phyloP scores from a whole-genome alignment of 2,113 vertebrate genomes.

The Vulpes ferrilata region DNA sequence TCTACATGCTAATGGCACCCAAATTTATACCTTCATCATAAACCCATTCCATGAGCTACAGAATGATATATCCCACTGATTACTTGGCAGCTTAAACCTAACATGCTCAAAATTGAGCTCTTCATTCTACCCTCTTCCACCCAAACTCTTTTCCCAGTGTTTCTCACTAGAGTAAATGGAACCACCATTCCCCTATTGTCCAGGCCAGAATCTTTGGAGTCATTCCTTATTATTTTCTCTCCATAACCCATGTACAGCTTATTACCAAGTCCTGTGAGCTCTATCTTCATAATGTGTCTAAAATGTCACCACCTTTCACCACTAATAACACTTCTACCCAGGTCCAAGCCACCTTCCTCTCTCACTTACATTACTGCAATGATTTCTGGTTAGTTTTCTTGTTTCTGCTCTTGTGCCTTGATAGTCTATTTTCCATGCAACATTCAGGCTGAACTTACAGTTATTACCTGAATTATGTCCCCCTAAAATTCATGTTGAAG shows the following conservation, averaged over 20 bases:
- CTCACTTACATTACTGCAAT: neutral
- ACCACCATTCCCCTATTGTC: neutral
- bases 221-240: constrained; percentile 13
- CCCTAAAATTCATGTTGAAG: neutral
- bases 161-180: neutral
- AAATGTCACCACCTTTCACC: neutral
- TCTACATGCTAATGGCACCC: neutral
- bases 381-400: constrained; percentile 29
- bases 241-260: neutral
- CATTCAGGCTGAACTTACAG: neutral
- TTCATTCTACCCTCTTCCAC: neutral
- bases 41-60: neutral
- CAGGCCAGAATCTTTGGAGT: neutral
- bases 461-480: neutral
- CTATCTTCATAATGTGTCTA: neutral
- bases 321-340: neutral
- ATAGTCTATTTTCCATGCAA: neutral
- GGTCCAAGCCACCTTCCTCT: neutral
- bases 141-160: neutral
- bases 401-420: neutral
- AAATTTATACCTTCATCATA: neutral
- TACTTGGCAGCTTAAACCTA: neutral
- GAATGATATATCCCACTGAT: neutral
- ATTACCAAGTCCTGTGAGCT: neutral
- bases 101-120: neutral